Conservation (phyloP, 1,140 invertebrate species). For the Lanistes nyassanus region DNA sequence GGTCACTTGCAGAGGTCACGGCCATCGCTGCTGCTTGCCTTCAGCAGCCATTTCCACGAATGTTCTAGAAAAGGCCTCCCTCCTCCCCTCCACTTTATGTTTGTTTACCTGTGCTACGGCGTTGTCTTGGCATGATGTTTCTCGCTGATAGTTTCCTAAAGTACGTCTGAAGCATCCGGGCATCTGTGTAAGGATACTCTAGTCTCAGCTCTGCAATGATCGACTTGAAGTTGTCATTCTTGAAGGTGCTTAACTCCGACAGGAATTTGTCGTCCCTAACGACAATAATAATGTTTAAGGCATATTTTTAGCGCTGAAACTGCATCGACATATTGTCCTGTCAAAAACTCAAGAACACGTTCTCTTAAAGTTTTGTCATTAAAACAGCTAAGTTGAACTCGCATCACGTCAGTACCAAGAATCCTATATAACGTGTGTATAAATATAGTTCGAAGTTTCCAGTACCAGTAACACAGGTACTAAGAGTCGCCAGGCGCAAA, state of each 20-base stretch:
- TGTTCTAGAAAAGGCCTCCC: too few relatives aligned
- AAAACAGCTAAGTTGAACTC: too few relatives aligned
- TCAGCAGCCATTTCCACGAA: too few relatives aligned
- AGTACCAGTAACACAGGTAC: too few relatives aligned
- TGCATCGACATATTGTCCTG: too few relatives aligned
- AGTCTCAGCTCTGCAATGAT: slow-evolving; percentile 42
- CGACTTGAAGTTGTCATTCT: slow-evolving; percentile 46
- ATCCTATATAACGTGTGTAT: too few relatives aligned
- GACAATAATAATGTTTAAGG: slow-evolving; percentile 11
- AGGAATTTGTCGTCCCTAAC: slow-evolving; percentile 52
- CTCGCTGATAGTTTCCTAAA: slow-evolving; percentile 47
- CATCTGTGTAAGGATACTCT: slow-evolving; percentile 55
- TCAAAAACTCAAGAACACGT: too few relatives aligned
- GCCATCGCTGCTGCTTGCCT: background rate
- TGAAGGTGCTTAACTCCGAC: slow-evolving; percentile 48
- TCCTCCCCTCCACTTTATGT: too few relatives aligned
- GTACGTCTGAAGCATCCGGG: slow-evolving; percentile 50
- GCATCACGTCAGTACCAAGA: too few relatives aligned
- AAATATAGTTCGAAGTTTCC: too few relatives aligned
- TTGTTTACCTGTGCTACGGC: slow-evolving; percentile 16
- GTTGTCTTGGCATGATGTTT: slow-evolving; percentile 27
- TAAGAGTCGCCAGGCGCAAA: too few relatives aligned
- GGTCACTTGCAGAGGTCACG: background rate
- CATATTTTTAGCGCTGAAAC: background rate
- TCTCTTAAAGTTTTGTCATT: too few relatives aligned